A percentile compares a stretch with the other conserved stretches of the same genome.
phyloP scores from a whole-genome alignment of 2,797 vertebrate species.

The Anguilla megastoma region DNA sequence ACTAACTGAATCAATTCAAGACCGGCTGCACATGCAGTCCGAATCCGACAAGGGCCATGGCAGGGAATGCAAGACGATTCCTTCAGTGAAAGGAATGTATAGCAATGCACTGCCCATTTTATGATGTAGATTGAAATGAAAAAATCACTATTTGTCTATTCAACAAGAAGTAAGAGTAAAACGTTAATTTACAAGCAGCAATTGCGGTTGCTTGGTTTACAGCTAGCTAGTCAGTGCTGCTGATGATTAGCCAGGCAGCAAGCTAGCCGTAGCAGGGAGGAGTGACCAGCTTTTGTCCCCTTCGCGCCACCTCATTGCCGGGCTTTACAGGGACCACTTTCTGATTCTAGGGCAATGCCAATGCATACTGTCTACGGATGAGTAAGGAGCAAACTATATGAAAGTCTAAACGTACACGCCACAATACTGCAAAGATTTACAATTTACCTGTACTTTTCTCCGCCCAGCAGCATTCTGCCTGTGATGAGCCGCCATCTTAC shows the following conservation, averaged over 20 bases:
- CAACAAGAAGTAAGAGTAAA: background rate
- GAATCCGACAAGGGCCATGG: background rate
- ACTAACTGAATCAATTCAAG: background rate
- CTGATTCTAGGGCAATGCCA: background rate
- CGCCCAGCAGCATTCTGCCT: conserved; percentile 98
- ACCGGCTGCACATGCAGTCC: conserved; percentile 27
- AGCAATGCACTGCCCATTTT: background rate
- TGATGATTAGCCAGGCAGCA: conserved; percentile 11
- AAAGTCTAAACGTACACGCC: background rate
- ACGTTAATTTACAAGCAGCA: background rate
- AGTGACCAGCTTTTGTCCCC: conserved; percentile 29
- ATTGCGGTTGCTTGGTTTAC: background rate
- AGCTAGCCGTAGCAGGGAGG: conserved; percentile 15
- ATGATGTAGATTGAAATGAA: background rate
- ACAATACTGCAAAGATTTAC: conserved; percentile 23
- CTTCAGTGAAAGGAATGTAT: background rate
- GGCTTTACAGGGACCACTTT: background rate
- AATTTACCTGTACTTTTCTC: conserved; percentile 95
- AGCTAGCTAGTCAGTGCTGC: background rate
- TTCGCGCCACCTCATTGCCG: conserved; percentile 21
- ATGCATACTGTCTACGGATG: background rate
- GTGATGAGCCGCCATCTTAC: conserved; percentile 99
- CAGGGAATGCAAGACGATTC: background rate
- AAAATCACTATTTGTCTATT: background rate
- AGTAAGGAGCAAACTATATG: background rate